Evolutionary conservation across 2,797 vertebrate genomes (phyloP).

Genomic region (Acridotheres tristis): DNA sequence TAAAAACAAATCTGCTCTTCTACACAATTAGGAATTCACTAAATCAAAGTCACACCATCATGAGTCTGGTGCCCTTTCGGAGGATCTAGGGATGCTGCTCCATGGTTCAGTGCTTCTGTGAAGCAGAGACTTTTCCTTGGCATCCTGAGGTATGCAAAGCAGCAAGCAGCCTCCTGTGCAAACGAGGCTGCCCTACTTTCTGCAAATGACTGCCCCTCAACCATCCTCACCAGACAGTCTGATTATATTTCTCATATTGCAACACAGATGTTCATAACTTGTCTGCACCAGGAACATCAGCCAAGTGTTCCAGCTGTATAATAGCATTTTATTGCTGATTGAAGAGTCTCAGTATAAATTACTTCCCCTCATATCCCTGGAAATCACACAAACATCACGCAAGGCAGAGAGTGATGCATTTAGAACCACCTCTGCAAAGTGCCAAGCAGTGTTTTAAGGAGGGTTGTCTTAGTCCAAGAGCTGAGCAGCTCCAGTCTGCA

Average conservation of each 20-base stretch:
- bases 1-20: conserved; percentile 46
- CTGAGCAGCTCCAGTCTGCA: background rate
- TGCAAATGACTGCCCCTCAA: background rate
- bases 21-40: background rate
- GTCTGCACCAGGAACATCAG: background rate
- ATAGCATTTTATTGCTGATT: background rate
- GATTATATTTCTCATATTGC: background rate
- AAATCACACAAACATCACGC: background rate
- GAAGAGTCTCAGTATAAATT: background rate
- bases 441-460: background rate
- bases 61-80: background rate
- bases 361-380: background rate
- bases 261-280: conserved; percentile 9
- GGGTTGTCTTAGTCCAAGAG: background rate
- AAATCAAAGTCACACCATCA: background rate
- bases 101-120: rapidly evolving
- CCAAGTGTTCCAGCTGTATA: conserved; percentile 18
- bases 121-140: background rate
- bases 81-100: background rate
- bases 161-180: background rate
- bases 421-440: conserved; percentile 40
- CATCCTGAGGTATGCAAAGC: background rate
- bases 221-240: background rate
- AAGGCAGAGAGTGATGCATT: background rate
- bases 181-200: background rate